Conservation (phyloP, 1,140 invertebrate species). For the Bacillus rossius region DNA sequence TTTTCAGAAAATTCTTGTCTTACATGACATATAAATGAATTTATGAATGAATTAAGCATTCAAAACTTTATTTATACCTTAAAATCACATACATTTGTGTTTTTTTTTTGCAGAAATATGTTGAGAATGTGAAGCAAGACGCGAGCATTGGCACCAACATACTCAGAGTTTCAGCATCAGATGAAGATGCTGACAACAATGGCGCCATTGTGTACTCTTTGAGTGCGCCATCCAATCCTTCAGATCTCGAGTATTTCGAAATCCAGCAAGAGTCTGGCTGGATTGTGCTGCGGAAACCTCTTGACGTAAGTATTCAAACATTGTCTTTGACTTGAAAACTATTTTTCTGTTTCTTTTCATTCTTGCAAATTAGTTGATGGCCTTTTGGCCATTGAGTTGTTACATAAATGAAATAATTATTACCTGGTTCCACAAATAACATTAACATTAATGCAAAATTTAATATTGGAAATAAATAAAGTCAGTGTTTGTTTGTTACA, state of each 20-base stretch:
- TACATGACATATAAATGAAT: no score
- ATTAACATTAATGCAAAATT: no score
- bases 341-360: background rate
- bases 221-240: conserved; percentile 75
- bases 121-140: conserved; percentile 95
- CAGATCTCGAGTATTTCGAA: conserved; percentile 89
- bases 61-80: no score
- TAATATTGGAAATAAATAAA: no score
- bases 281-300: conserved; percentile 89
- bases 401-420: no score
- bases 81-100: no score
- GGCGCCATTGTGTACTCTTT: conserved; percentile 90
- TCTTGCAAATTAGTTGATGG: no score
- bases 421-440: no score
- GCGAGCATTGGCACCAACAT: conserved; percentile 94
- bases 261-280: conserved; percentile 94
- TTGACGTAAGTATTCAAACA: conserved; percentile 79
- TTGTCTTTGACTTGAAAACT: background rate
- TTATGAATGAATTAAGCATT: no score
- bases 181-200: conserved; percentile 94
- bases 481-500: no score
- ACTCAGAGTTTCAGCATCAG: conserved; percentile 86
- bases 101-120: conserved; percentile 89
- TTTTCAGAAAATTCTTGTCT: no score
- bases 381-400: no score